A percentile compares a stretch with the other conserved stretches of the same genome.
phyloP scores from a whole-genome alignment of 2,888 invertebrate species.

The Eupeodes luniger region DNA sequence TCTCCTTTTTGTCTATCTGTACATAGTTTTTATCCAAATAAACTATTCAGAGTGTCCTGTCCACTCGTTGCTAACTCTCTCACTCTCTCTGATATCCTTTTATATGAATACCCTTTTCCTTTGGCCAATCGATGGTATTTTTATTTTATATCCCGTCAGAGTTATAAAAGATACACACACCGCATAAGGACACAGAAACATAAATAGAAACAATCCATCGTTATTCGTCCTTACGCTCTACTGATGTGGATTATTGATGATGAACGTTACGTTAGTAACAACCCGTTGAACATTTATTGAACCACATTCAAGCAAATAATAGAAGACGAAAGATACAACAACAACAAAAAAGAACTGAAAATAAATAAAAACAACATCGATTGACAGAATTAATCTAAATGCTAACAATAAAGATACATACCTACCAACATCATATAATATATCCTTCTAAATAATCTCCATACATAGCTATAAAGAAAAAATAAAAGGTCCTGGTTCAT shows the following conservation, averaged over 20 bases:
- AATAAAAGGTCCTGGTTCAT: neutral
- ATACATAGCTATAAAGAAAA: neutral
- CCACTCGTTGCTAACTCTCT: neutral
- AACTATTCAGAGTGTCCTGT: neutral
- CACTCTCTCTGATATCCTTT: neutral
- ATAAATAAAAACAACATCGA: conserved; percentile 25
- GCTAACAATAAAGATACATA: conserved; percentile 12
- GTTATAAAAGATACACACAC: conserved; percentile 47
- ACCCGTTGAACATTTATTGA: conserved; percentile 65
- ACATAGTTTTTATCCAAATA: conserved; percentile 42
- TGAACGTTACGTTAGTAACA: conserved; percentile 69
- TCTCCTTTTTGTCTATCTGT: neutral
- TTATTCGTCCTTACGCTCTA: conserved; percentile 65
- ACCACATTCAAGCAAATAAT: conserved; percentile 46
- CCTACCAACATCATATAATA: too few species aligned
- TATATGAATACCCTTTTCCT: neutral
- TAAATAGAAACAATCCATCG: conserved; percentile 69
- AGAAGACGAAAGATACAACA: neutral
- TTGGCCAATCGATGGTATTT: conserved; percentile 59
- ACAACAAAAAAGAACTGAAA: conserved; percentile 4
- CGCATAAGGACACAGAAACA: conserved; percentile 39
- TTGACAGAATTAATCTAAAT: conserved; percentile 38
- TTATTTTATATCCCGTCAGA: conserved; percentile 32
- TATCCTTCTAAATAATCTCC: too few species aligned
- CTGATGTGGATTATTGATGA: conserved; percentile 73